Conservation (phyloP, 2,113 vertebrate genomes). For the Coptodon rendalli region DNA sequence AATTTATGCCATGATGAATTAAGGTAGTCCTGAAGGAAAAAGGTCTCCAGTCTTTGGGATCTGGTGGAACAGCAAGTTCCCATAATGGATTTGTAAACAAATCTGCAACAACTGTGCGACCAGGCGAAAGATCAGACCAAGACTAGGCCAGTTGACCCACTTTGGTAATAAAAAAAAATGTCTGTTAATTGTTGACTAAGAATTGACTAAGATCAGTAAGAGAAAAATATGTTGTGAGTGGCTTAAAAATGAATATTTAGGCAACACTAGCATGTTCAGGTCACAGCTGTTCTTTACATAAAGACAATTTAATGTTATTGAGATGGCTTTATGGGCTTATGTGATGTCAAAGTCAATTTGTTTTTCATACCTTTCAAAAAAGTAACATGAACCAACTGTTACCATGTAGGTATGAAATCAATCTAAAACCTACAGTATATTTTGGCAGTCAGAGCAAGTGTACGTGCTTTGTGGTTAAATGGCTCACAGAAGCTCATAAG, state of each 20-base stretch:
- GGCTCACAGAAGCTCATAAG: background rate
- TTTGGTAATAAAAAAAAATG: background rate
- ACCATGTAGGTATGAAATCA: background rate
- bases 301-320: background rate
- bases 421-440: background rate
- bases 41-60: background rate
- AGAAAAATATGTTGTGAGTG: background rate
- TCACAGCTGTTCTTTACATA: background rate
- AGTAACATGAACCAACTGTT: background rate
- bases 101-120: background rate
- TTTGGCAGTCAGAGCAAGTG: background rate
- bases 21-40: background rate
- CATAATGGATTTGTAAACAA: background rate
- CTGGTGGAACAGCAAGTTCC: background rate
- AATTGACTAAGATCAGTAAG: background rate
- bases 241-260: background rate
- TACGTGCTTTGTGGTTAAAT: background rate
- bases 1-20: background rate
- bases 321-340: background rate
- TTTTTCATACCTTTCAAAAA: background rate
- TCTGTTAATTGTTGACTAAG: background rate
- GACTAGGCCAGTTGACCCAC: background rate
- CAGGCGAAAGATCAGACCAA: background rate
- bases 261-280: background rate
- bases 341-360: background rate